Conservation (phyloP, 2,113 vertebrate genomes). For the Trematocara zebra region DNA sequence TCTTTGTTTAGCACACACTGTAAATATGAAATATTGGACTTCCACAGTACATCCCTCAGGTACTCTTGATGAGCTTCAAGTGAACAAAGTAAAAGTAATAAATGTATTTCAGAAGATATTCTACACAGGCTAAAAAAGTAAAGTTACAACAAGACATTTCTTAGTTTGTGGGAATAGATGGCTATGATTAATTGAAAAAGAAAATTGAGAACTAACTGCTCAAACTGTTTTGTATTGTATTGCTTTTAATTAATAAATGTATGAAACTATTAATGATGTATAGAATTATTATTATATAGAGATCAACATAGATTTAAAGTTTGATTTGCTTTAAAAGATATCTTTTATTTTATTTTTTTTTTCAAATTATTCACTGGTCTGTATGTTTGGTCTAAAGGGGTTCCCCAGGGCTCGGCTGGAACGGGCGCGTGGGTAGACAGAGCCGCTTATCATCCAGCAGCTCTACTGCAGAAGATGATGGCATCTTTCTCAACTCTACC, state of each 20-base stretch:
- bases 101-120: not conserved
- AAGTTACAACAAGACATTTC: not conserved
- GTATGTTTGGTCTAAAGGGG: slow-evolving; percentile 63
- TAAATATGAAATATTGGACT: not conserved
- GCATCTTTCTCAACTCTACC: slow-evolving; percentile 85
- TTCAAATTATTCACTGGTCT: not conserved
- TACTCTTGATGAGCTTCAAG: not conserved
- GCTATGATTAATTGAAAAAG: not conserved
- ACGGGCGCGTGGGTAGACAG: slow-evolving; percentile 75
- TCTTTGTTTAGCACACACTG: not conserved
- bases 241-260: not conserved
- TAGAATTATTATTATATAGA: not conserved
- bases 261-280: not conserved
- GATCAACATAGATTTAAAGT: not conserved
- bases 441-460: slow-evolving; percentile 67
- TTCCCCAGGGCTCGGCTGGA: slow-evolving; percentile 78
- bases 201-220: not conserved
- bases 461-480: slow-evolving; percentile 83
- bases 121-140: not conserved
- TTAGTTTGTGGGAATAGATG: not conserved
- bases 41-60: not conserved
- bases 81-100: not conserved
- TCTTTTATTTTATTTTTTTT: not conserved
- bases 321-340: not conserved
- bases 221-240: not conserved